phyloP scores from a whole-genome alignment of 2,888 invertebrate species.

The Caenorhabditis angaria region DNA sequence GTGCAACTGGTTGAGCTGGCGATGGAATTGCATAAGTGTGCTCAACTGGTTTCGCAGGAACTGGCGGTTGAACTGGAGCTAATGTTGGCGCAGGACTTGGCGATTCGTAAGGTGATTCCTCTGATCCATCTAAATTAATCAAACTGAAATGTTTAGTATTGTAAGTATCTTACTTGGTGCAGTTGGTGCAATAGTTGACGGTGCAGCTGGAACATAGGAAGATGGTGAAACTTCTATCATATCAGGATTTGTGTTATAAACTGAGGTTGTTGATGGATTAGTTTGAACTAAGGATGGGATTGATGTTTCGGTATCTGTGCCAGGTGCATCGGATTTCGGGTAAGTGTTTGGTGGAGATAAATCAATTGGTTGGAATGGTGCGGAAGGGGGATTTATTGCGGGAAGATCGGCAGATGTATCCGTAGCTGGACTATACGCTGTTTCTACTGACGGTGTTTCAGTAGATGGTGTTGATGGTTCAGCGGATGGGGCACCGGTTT shows the following conservation, averaged over 20 bases:
- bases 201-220: slow-evolving; percentile 9
- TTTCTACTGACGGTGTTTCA: too few species aligned
- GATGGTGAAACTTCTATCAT: not conserved
- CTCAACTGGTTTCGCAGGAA: not conserved
- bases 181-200: slow-evolving; percentile 1
- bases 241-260: not conserved
- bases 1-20: not conserved
- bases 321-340: not conserved
- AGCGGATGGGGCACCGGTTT: not conserved
- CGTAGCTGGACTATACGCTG: too few species aligned
- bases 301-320: not conserved
- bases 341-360: not conserved
- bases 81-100: slow-evolving; percentile 4
- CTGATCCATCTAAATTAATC: slow-evolving; percentile 5
- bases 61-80: slow-evolving; percentile 14
- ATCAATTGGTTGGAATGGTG: not conserved
- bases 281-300: too few species aligned
- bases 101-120: slow-evolving; percentile 1
- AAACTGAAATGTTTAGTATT: too few species aligned
- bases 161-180: not conserved
- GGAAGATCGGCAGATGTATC: not conserved
- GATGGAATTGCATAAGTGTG: slow-evolving; percentile 1
- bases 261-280: not conserved
- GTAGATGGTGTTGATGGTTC: not conserved
- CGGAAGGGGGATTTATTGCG: not conserved